These are phyloP conservation scores for Drosophila lutescens DNA, from an alignment of 2,888 invertebrate genomes.

Conservation along the genomic window DNA sequence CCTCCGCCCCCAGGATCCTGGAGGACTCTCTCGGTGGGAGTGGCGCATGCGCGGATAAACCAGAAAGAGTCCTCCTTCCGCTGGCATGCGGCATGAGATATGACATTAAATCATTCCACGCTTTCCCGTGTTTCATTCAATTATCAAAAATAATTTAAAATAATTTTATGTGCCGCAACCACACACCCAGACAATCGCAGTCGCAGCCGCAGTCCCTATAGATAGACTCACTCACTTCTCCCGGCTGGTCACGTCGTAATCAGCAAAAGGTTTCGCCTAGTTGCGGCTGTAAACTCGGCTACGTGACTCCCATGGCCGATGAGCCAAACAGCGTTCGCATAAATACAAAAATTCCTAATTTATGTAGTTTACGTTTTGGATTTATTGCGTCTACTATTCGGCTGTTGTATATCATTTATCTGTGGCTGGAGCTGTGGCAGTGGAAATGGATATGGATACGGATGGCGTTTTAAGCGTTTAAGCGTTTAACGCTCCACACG, in stretches of 20 bases:
- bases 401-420: conserved; percentile 43
- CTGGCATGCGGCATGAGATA: conserved; percentile 40
- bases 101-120: conserved; percentile 61
- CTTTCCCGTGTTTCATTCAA: conserved; percentile 65
- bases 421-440: background rate
- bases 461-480: conserved; percentile 44
- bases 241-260: conserved; percentile 71
- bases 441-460: conserved; percentile 55
- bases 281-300: conserved; percentile 70
- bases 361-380: conserved; percentile 76
- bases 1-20: background rate
- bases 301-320: conserved; percentile 65
- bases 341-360: conserved; percentile 72
- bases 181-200: conserved; percentile 13
- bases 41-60: conserved; percentile 72
- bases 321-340: conserved; percentile 47
- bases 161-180: conserved; percentile 58
- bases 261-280: conserved; percentile 77
- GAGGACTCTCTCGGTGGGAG: background rate
- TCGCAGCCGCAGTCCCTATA: background rate
- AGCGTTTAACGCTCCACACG: conserved; percentile 27
- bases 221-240: conserved; percentile 24
- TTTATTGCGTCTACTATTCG: conserved; percentile 57
- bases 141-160: conserved; percentile 77
- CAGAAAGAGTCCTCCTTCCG: conserved; percentile 46